These are phyloP conservation scores for Leptoclinus maculatus DNA, from an alignment of 2,797 vertebrate genomes.

Conservation along the genomic window DNA sequence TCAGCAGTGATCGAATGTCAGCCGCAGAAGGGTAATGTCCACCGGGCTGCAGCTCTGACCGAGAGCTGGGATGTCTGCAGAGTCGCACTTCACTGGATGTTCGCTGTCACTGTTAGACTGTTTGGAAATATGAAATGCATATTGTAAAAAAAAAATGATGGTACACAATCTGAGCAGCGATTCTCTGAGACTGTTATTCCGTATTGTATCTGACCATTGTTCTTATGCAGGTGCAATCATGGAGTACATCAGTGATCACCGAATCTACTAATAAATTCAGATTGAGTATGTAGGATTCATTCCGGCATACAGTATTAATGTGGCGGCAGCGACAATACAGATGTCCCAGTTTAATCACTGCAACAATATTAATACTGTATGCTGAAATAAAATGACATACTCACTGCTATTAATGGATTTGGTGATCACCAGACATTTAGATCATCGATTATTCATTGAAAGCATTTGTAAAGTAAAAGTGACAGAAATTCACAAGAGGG, in stretches of 20 bases:
- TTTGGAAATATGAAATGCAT: conserved; percentile 15
- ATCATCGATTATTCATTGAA: background rate
- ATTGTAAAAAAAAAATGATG: background rate
- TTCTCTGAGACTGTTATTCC: conserved; percentile 25
- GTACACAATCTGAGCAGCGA: background rate
- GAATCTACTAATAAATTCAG: background rate
- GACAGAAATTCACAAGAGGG: background rate
- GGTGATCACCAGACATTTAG: background rate
- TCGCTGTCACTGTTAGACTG: background rate
- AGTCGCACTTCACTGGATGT: background rate
- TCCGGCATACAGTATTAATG: background rate
- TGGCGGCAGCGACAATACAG: background rate
- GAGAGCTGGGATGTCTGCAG: conserved; percentile 3
- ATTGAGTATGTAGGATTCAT: background rate
- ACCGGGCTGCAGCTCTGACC: conserved; percentile 29
- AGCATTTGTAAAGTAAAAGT: background rate
- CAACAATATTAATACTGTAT: background rate
- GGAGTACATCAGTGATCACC: background rate
- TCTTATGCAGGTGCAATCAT: conserved; percentile 4
- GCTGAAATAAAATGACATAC: background rate
- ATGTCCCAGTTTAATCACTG: background rate
- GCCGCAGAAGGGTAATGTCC: conserved; percentile 50
- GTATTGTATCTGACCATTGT: conserved; percentile 6
- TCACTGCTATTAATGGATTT: background rate
- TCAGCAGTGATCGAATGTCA: conserved; percentile 61